These are phyloP conservation scores for Fragum fragum DNA, from an alignment of 2,888 invertebrate genomes.

Conservation along the genomic window DNA sequence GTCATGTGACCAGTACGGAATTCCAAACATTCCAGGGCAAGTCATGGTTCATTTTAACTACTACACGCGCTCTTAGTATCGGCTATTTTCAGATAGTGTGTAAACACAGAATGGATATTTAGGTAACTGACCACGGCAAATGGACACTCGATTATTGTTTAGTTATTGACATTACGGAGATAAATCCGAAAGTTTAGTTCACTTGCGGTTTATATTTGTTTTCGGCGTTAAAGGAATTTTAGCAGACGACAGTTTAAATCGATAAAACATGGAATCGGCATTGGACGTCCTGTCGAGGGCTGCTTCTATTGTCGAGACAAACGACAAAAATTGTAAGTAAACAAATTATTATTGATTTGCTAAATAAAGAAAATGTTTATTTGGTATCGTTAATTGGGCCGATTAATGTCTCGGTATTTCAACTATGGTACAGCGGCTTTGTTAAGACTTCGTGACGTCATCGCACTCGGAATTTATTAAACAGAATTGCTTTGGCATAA, in stretches of 20 bases:
- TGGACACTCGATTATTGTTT: constrained; percentile 36
- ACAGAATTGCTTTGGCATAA: neutral
- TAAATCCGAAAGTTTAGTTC: neutral
- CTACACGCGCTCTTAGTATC: constrained; percentile 54
- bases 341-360: neutral
- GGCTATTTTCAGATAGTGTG: constrained; percentile 41
- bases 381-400: neutral
- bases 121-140: constrained; percentile 2
- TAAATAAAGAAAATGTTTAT: neutral
- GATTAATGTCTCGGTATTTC: neutral
- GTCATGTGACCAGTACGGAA: constrained; percentile 69
- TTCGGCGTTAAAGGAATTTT: neutral
- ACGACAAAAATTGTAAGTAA: constrained; percentile 59
- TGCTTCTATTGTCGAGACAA: constrained; percentile 82
- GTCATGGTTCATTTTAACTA: constrained; percentile 64
- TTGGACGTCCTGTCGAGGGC: constrained; percentile 84
- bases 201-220: constrained; percentile 24
- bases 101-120: constrained; percentile 29
- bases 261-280: constrained; percentile 68
- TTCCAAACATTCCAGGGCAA: constrained; percentile 70
- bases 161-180: neutral
- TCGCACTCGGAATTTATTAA: neutral
- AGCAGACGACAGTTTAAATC: constrained; percentile 61
- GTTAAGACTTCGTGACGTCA: neutral
- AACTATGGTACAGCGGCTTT: constrained; percentile 38